phyloP scores from a whole-genome alignment of 2,797 vertebrate species.

The Pampus argenteus region DNA sequence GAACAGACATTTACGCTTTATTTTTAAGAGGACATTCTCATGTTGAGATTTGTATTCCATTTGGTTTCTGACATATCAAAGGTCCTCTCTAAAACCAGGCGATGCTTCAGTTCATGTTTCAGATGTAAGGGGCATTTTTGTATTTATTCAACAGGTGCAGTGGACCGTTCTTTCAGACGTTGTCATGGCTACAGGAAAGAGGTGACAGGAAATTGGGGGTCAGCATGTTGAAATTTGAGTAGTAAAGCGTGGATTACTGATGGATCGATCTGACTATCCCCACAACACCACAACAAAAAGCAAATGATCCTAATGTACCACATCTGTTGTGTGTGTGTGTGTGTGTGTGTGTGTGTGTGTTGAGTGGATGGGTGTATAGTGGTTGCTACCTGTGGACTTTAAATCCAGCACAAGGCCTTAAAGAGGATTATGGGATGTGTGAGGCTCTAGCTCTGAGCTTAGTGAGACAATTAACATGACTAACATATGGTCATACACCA shows the following conservation, averaged over 20 bases:
- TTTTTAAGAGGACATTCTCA: not conserved
- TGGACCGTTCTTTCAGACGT: too few species aligned
- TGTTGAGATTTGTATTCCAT: not conserved
- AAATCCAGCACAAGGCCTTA: conserved; percentile 49
- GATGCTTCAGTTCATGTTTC: too few species aligned
- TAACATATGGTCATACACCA: conserved; percentile 46
- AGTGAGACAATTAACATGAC: conserved; percentile 49
- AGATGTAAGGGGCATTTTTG: too few species aligned
- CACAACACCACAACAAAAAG: too few species aligned
- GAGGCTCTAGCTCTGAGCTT: conserved; percentile 39
- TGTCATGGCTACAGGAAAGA: too few species aligned
- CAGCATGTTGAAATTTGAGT: not conserved
- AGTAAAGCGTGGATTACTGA: too few species aligned
- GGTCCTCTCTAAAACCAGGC: not conserved
- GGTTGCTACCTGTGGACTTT: conserved; percentile 20
- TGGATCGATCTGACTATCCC: not conserved
- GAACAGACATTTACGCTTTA: not conserved
- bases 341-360: conserved; percentile 20
- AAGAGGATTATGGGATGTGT: conserved; percentile 63
- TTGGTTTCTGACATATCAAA: not conserved
- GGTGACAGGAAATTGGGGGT: too few species aligned
- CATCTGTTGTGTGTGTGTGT: conserved; percentile 17
- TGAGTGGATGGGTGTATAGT: not conserved
- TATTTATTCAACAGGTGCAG: too few species aligned
- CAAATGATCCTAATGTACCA: not conserved